Evolutionary conservation across 2,113 vertebrate species (phyloP).

Genomic region (Nannobrachium achirus): DNA sequence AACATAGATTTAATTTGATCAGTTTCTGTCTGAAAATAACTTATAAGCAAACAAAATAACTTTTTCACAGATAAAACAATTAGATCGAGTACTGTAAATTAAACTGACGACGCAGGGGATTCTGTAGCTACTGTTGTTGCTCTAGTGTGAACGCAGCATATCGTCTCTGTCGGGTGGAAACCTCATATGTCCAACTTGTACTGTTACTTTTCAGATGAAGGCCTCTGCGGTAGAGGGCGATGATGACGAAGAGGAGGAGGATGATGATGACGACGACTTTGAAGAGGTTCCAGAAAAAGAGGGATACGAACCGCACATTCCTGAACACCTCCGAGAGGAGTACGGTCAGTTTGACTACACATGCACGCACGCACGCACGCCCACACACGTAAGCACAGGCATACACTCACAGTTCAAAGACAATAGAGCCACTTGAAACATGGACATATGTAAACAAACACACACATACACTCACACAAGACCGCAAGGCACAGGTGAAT

Average conservation of each 20-base stretch:
- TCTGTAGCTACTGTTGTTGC: no score
- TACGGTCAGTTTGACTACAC: slow-evolving; percentile 87
- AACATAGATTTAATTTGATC: no score
- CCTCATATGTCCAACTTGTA: slow-evolving; percentile 2
- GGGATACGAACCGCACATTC: slow-evolving; percentile 90
- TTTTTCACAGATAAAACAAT: no score
- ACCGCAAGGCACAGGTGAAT: not conserved
- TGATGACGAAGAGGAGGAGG: slow-evolving; percentile 58
- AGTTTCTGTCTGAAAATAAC: no score
- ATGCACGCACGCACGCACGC: slow-evolving; percentile 56
- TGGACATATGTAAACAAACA: no score
- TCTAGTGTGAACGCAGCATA: no score
- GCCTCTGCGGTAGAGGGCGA: slow-evolving; percentile 54
- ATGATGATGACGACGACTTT: slow-evolving; percentile 85
- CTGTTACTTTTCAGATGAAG: slow-evolving; percentile 78
- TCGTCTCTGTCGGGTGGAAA: no score
- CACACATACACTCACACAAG: not conserved
- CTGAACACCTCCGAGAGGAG: slow-evolving; percentile 86
- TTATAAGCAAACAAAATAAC: no score
- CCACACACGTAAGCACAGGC: slow-evolving; percentile 59
- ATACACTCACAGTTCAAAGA: slow-evolving; percentile 22
- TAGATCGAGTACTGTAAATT: no score
- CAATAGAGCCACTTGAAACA: no score
- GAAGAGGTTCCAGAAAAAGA: slow-evolving; percentile 97
- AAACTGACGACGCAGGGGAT: no score